Percentiles rank a stretch among this genome's conserved stretches.
These are phyloP conservation scores for Orchesella cincta DNA, from an alignment of 1,140 invertebrate genomes.

Conservation along the genomic window DNA sequence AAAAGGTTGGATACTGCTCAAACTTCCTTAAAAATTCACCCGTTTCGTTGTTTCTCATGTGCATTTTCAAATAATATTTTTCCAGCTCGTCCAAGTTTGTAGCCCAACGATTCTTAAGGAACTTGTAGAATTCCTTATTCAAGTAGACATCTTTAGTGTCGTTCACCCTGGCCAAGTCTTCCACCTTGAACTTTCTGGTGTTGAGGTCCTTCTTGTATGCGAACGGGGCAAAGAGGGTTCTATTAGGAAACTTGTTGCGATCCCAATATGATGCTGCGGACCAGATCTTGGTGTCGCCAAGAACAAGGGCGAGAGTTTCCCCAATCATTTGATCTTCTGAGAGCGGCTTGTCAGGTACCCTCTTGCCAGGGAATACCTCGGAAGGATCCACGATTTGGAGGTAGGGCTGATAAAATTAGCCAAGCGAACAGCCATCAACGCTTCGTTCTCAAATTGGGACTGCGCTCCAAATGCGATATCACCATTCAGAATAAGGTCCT, in stretches of 20 bases:
- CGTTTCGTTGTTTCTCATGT: slow-evolving; percentile 83
- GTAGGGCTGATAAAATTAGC: slow-evolving; percentile 94
- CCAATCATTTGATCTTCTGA: slow-evolving; percentile 93
- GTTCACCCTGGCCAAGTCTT: slow-evolving; percentile 81
- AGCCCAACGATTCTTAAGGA: slow-evolving; percentile 87
- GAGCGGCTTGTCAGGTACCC: slow-evolving; percentile 81
- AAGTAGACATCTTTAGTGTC: slow-evolving; percentile 76
- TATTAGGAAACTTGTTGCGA: slow-evolving; percentile 89
- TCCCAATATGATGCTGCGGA: slow-evolving; percentile 93
- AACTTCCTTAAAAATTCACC: slow-evolving; percentile 79
- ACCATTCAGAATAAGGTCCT: slow-evolving; percentile 75
- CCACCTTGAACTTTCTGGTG: slow-evolving; percentile 79
- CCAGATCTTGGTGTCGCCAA: slow-evolving; percentile 89
- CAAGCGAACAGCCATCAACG: slow-evolving; percentile 88
- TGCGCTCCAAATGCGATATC: slow-evolving; percentile 83
- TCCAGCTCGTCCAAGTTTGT: slow-evolving; percentile 90
- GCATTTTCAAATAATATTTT: slow-evolving; percentile 89
- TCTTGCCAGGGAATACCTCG: slow-evolving; percentile 89
- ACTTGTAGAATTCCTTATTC: slow-evolving; percentile 81
- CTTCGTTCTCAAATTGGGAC: slow-evolving; percentile 89
- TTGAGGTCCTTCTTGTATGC: slow-evolving; percentile 78
- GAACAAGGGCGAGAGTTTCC: slow-evolving; percentile 84
- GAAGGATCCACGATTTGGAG: slow-evolving; percentile 87
- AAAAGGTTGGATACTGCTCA: slow-evolving; percentile 86
- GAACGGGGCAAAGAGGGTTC: slow-evolving; percentile 89